A percentile compares a stretch with the other conserved stretches of the same genome.
Conservation (phyloP, 2,797 vertebrate genomes). For the Aldrovandia affinis region DNA sequence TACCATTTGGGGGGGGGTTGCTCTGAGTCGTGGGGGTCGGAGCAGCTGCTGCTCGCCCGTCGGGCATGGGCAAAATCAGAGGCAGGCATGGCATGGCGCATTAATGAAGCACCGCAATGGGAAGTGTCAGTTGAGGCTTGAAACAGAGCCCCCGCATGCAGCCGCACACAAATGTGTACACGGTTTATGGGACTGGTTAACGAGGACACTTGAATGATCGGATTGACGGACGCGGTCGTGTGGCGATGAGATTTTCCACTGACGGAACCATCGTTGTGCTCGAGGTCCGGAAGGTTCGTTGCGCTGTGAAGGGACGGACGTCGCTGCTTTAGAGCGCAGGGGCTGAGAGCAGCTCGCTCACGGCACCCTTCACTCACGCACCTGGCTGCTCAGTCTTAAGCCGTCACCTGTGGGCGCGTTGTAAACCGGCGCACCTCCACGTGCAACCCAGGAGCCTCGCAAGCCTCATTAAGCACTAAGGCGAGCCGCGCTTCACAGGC, state of each 20-base stretch:
- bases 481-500: background rate
- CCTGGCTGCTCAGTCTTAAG: constrained; percentile 37
- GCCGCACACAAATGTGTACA: background rate
- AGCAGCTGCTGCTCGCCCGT: background rate
- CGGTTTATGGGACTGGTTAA: background rate
- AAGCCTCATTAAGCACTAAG: background rate
- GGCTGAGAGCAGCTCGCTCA: background rate
- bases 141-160: background rate
- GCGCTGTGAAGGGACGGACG: background rate
- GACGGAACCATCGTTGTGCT: background rate
- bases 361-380: constrained; percentile 29
- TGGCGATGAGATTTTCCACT: background rate
- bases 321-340: background rate
- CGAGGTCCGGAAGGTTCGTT: background rate
- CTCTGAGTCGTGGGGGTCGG: background rate
- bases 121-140: background rate
- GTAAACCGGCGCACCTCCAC: background rate
- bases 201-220: background rate
- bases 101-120: background rate
- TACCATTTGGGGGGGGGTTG: background rate
- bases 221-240: background rate
- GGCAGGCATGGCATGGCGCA: background rate
- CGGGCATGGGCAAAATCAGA: background rate
- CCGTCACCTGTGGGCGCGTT: constrained; percentile 16
- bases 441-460: background rate